These are phyloP conservation scores for Brachyptera risi DNA, from an alignment of 2,888 invertebrate species.

Conservation along the genomic window DNA sequence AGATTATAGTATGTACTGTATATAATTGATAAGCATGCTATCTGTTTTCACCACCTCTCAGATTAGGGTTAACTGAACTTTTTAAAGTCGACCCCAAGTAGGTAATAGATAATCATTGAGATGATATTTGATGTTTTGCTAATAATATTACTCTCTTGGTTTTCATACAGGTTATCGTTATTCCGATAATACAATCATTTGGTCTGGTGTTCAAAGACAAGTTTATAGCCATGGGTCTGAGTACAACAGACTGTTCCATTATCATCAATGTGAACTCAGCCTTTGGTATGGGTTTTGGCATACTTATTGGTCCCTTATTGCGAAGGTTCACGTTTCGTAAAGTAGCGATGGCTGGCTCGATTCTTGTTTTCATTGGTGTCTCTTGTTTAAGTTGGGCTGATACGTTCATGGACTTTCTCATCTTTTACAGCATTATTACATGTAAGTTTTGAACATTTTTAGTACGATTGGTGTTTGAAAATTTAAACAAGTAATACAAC, in stretches of 20 bases:
- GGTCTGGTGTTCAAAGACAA: slow-evolving; percentile 63
- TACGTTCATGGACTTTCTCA: slow-evolving; percentile 55
- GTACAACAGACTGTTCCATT: slow-evolving; percentile 57
- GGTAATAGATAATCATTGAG: too few relatives aligned
- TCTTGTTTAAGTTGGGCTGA: slow-evolving; percentile 54
- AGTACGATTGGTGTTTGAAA: too few relatives aligned
- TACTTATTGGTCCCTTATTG: slow-evolving; percentile 61
- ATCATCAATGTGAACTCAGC: slow-evolving; percentile 64
- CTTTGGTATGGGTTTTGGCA: slow-evolving; percentile 52
- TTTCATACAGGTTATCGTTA: slow-evolving; percentile 56
- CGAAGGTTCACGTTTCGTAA: slow-evolving; percentile 61
- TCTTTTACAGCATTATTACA: slow-evolving; percentile 64
- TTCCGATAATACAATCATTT: slow-evolving; percentile 61
- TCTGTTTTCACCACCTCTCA: too few relatives aligned
- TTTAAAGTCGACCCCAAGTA: too few relatives aligned
- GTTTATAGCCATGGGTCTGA: slow-evolving; percentile 51
- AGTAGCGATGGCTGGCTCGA: slow-evolving; percentile 55
- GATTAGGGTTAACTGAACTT: too few relatives aligned
- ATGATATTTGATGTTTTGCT: too few relatives aligned
- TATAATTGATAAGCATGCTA: too few relatives aligned
- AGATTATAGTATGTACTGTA: too few relatives aligned
- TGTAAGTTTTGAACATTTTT: too few relatives aligned
- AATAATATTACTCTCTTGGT: too few relatives aligned
- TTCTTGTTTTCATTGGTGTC: slow-evolving; percentile 55
- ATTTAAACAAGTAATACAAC: too few relatives aligned